Evolutionary conservation across 2,113 vertebrate genomes (phyloP).

Genomic region (Pseudopipra pipra): DNA sequence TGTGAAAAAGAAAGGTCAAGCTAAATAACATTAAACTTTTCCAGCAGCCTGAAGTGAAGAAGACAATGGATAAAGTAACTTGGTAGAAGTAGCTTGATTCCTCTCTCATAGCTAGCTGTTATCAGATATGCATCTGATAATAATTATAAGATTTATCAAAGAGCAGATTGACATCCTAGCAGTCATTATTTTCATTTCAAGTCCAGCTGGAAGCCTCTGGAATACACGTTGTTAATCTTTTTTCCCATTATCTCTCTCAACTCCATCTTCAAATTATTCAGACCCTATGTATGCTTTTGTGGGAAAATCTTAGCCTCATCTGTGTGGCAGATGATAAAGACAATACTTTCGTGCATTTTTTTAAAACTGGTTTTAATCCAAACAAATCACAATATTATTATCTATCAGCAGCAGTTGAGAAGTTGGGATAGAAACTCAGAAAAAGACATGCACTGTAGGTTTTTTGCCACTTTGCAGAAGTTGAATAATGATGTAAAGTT

Average conservation of each 20-base stretch:
- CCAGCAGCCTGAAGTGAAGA: neutral
- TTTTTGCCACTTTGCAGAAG: neutral
- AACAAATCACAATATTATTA: neutral
- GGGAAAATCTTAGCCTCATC: constrained; percentile 54
- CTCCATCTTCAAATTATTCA: constrained; percentile 25
- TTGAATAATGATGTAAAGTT: neutral
- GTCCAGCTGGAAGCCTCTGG: constrained; percentile 32
- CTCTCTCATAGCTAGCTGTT: neutral
- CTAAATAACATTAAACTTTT: neutral
- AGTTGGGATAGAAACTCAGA: neutral
- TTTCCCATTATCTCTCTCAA: constrained; percentile 32
- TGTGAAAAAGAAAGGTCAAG: neutral
- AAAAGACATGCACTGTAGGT: neutral
- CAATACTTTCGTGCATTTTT: neutral
- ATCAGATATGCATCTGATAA: constrained; percentile 26
- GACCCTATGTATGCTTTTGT: neutral
- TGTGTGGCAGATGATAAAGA: constrained; percentile 47
- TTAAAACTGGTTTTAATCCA: neutral
- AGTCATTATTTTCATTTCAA: constrained; percentile 51
- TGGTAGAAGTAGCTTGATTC: neutral
- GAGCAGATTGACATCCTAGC: constrained; percentile 38
- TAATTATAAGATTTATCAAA: constrained; percentile 57
- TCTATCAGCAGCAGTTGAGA: neutral
- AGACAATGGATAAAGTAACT: neutral
- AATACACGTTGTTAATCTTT: constrained; percentile 39